Conservation (phyloP, 1,140 invertebrate genomes). For the Probaryconus sp. region DNA sequence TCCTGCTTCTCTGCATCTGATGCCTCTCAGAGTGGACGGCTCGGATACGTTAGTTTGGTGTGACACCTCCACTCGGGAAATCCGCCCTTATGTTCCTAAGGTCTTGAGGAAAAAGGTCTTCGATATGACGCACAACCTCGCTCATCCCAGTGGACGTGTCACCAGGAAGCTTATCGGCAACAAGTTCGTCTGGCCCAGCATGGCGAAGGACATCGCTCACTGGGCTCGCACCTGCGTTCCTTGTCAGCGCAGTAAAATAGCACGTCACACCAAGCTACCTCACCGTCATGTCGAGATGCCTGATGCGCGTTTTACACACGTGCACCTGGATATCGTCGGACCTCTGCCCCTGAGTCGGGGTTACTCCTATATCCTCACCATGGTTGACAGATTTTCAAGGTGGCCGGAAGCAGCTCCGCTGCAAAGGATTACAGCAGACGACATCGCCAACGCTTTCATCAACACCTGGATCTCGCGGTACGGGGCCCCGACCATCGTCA, state of each 20-base stretch:
- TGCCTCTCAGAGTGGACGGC: background rate
- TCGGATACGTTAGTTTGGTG: background rate
- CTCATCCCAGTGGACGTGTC: conserved; percentile 61
- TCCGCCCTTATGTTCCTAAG: conserved; percentile 50
- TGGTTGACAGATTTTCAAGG: no score
- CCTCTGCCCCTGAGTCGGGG: conserved; percentile 69
- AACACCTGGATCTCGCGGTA: conserved; percentile 55
- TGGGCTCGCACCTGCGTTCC: conserved; percentile 53
- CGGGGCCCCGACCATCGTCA: conserved; percentile 21
- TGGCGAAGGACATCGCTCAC: conserved; percentile 46
- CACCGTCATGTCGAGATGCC: background rate
- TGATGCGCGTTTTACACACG: conserved; percentile 63
- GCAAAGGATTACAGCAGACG: no score
- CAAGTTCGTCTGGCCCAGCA: conserved; percentile 61
- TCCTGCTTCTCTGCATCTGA: no score
- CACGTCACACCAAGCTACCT: conserved; percentile 33
- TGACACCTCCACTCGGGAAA: background rate
- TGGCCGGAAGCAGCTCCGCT: no score
- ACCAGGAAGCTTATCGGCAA: no score
- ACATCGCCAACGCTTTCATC: conserved; percentile 60
- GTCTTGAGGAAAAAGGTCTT: no score
- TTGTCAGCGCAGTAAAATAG: conserved; percentile 62
- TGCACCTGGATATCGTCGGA: no score
- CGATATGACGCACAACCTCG: conserved; percentile 47
- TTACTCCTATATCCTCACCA: conserved; percentile 67